These are phyloP conservation scores for Seira ritae DNA, from an alignment of 2,888 invertebrate species.

Conservation along the genomic window DNA sequence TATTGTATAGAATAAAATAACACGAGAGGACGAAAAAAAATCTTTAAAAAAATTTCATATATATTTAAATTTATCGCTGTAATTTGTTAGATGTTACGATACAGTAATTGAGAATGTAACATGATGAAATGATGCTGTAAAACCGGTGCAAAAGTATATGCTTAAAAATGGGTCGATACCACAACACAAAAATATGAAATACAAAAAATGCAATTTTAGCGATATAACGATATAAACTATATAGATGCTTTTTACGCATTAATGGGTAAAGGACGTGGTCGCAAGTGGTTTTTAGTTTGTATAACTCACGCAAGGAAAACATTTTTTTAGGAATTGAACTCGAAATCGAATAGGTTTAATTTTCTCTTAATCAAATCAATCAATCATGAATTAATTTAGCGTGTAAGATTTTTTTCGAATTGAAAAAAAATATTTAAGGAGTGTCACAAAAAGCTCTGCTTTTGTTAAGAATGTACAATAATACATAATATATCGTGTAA, in stretches of 20 bases:
- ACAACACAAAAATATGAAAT: slow-evolving; percentile 13
- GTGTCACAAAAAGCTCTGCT: not conserved
- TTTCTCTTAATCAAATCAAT: not conserved
- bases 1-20: not conserved
- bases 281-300: too few relatives aligned
- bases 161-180: slow-evolving; percentile 34
- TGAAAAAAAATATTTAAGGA: not conserved
- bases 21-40: slow-evolving; percentile 9
- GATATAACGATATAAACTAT: not conserved
- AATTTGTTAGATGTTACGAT: too few relatives aligned
- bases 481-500: not conserved
- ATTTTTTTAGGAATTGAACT: too few relatives aligned
- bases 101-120: not conserved
- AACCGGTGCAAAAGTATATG: slow-evolving; percentile 49
- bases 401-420: not conserved
- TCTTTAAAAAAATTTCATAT: not conserved
- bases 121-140: not conserved
- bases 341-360: too few relatives aligned
- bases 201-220: slow-evolving; percentile 49
- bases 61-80: slow-evolving; percentile 1
- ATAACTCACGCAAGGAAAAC: too few relatives aligned
- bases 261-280: too few relatives aligned
- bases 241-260: not conserved
- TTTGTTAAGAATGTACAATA: slow-evolving; percentile 13
- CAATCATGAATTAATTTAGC: not conserved